Evolutionary conservation across 2,797 vertebrate species (phyloP), one percentile per base, ranked within the genome.

Genomic region (Garrulus glandarius): DNA sequence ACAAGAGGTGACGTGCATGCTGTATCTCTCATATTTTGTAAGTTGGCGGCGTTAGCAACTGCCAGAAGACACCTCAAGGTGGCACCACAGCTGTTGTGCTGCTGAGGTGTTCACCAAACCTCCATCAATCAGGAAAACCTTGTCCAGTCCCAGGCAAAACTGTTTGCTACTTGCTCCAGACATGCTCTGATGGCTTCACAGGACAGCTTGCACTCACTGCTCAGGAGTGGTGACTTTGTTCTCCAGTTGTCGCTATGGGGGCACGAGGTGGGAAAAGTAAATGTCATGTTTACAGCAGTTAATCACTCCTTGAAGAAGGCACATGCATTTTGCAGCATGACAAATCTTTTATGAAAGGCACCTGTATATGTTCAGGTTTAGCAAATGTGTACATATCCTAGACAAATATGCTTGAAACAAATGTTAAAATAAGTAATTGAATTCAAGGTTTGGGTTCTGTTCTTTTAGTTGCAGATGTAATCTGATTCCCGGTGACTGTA

Each of bases 181-280:
- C 4, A 8, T 2, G 1, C 0, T 2, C 7, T 21, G 20, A 11
- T n/a, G 39, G 22, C 22, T 65, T 59, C 21, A 29, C 6, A 15
- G 46, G 13, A 32, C 0, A 0, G 4, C 16, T 63, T 46, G 43
- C 22, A 68, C 6, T 12, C 44, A 16, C 15, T 44, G 44, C 23
- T 91, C 49, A 19, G 15, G 41, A 70, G 32, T 5, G 34, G 18
- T 67, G 53, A 21, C 13, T 64, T 80, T 67, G 12, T 19, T 69
- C n/a, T 84, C 50, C 22, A 10, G 37, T 46, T 64, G 34, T 32
- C 37, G 36, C 17, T 53, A 13, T 4, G 13, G 3, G 2, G 26
- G 15, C 16, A 67, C 8, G 64, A 74, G 20, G 21, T 1, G 1
- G 3, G 8, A 12, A 64, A 55, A 79, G 32, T 2, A 49, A 49